Evolutionary conservation across 1,140 invertebrate species (phyloP), one percentile per base, ranked within the genome.

Genomic region (Cyclargus thomasi): DNA sequence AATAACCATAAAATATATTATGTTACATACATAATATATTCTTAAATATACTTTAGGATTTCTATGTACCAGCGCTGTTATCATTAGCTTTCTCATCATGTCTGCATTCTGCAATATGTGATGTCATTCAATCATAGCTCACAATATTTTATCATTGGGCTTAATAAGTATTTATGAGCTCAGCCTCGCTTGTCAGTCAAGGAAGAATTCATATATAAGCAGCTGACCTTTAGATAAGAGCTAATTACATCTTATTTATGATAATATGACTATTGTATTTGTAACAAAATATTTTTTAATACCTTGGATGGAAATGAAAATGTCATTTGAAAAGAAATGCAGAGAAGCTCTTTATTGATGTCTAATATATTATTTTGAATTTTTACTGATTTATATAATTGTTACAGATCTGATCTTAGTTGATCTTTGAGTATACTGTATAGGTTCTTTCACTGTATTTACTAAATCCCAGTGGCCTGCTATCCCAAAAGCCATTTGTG

Each of bases 141-240:
- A 11, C 20, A 59, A 20, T 21, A 59, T 59, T 59, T 59, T 59
- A 59, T 59, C 55, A 59, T 59, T 59, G 55, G 55, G 55, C 55
- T 59, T 67, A 20, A 67, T 53, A 62, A 64, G 16, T 36, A 67
- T 67, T 68, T 65, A 73, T 73, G 22, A 68, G 67, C 22, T 36
- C 39, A 72, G 67, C 70, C 74, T 76, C 72, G 70, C 74, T 55
- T 67, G 68, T 67, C 47, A 69, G 62, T 80, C 72, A 74, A 75
- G 76, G 72, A 73, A 65, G 72, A 63, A 68, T 74, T 73, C 55
- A 59, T 59, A 59, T 59, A 68, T 36, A 66, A 67, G 35, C 75
- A 73, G 66, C 65, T 64, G 67, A 73, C 65, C 53, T 53, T 68
- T 70, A 70, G 69, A 74, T 72, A 72, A 73, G 18, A 20, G 20